Evolutionary conservation across 2,888 invertebrate species (phyloP).

Genomic region (Oxytorus armatus): DNA sequence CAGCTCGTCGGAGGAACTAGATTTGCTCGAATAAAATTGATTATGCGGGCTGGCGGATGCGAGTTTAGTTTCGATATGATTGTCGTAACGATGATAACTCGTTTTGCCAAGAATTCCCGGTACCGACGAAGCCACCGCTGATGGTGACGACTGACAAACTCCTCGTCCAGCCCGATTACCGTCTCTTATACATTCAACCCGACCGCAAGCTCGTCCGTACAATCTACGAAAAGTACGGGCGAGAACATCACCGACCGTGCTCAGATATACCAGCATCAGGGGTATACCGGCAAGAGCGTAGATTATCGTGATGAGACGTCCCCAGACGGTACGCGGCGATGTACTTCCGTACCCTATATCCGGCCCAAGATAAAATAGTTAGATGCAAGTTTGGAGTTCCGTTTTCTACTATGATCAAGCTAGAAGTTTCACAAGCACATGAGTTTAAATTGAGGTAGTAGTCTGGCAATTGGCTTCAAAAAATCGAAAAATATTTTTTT

Average conservation of each 20-base stretch:
- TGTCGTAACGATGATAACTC: conserved; percentile 79
- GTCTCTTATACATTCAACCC: conserved; percentile 73
- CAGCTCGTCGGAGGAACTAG: conserved; percentile 81
- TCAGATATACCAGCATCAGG: conserved; percentile 94
- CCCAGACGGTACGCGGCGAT: conserved; percentile 92
- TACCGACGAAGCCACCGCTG: conserved; percentile 76
- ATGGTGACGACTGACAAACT: conserved; percentile 69
- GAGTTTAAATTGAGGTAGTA: too few species aligned
- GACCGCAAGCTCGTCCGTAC: conserved; percentile 87
- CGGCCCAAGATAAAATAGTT: neutral
- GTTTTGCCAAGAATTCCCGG: conserved; percentile 78
- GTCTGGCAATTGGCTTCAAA: too few species aligned
- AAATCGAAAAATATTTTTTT: too few species aligned
- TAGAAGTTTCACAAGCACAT: too few species aligned
- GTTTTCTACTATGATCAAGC: too few species aligned
- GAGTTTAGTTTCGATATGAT: conserved; percentile 80
- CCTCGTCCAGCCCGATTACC: conserved; percentile 77
- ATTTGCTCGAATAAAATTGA: conserved; percentile 81
- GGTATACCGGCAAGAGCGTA: conserved; percentile 95
- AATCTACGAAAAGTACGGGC: conserved; percentile 91
- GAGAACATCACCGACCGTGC: conserved; percentile 93
- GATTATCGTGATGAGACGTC: conserved; percentile 92
- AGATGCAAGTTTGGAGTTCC: too few species aligned
- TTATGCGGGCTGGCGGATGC: conserved; percentile 60
- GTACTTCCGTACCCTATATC: conserved; percentile 93